Evolutionary conservation across 2,113 vertebrate genomes (phyloP), one percentile per base, ranked within the genome.

Genomic region (Bettongia penicillata): DNA sequence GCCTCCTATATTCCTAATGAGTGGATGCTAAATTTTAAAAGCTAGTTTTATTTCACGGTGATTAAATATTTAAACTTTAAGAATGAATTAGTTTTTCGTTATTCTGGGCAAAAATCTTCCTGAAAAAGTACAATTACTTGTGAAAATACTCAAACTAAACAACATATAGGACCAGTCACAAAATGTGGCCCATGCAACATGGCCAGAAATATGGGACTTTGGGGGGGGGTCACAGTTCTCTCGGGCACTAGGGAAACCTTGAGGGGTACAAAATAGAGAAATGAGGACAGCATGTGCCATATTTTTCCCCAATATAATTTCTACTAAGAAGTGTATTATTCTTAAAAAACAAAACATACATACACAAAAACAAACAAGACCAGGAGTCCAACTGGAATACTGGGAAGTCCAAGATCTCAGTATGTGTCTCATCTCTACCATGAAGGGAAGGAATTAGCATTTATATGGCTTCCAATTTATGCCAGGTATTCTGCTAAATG

Each of bases 21-120:
- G 68, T 2, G 19, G 37, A 84, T 43, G 68, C 68, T 84, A 84
- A 84, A 84, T 84, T 84, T 84, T 84, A 84, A 43, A 84, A 19
- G 68, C 43, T 84, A 84, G 68, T 84, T 84, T 77, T 84, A 23
- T 84, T 84, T 43, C 68, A 84, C 19, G 22, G 19, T 84, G 68
- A 84, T 84, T 84, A 84, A 84, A 84, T 84, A 84, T 84, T 84
- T 84, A 84, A 84, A 84, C 68, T 84, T 84, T 84, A 43, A 84
- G 68, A 84, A 84, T 23, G 68, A 84, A 84, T 84, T 84, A 84
- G 68, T 84, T 84, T 52, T 84, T 84, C 16, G 43, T 84, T 84
- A 84, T 84, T 84, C 68, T 84, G 68, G 68, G 68, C 68, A 84
- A 84, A 84, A 84, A 84, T 84, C n/a, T 84, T 84, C n/a, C 37